phyloP scores from a whole-genome alignment of 2,113 vertebrate genomes.

The Callospermophilus lateralis region DNA sequence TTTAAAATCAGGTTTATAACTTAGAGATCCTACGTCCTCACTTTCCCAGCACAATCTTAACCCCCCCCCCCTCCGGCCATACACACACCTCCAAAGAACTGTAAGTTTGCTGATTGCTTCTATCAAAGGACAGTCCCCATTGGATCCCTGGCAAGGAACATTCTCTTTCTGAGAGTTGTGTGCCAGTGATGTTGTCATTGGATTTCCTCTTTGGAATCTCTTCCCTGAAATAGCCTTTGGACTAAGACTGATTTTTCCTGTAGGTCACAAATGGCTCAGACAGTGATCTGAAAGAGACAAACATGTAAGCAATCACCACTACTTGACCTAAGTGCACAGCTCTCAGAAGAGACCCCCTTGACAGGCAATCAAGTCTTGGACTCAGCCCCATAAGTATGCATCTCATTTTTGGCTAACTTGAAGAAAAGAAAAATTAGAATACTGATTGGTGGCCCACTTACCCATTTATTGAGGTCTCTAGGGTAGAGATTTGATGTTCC shows the following conservation, averaged over 20 bases:
- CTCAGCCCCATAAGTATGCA: neutral
- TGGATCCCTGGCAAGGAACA: neutral
- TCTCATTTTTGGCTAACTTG: neutral
- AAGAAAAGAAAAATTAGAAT: neutral
- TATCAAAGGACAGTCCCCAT: neutral
- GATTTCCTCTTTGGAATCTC: neutral
- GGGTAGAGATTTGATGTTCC: neutral
- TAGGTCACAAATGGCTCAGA: neutral
- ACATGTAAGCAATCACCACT: neutral
- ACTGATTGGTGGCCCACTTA: neutral
- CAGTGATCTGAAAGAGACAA: neutral
- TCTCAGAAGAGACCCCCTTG: neutral
- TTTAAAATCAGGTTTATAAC: neutral
- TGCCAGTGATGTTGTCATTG: neutral
- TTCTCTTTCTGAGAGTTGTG: neutral
- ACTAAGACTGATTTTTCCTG: neutral
- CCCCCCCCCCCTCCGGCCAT: too few relatives aligned
- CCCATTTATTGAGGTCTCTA: neutral
- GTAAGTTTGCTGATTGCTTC: neutral
- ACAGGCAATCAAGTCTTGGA: neutral
- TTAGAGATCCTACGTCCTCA: neutral
- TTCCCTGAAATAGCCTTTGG: conserved; percentile 29
- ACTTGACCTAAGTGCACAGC: neutral
- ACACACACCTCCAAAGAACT: neutral
- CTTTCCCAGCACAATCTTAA: neutral